Percentiles rank a stretch among this genome's conserved stretches.
These are phyloP conservation scores for Urocynchramus pylzowi DNA, from an alignment of 2,113 vertebrate species.

Conservation along the genomic window DNA sequence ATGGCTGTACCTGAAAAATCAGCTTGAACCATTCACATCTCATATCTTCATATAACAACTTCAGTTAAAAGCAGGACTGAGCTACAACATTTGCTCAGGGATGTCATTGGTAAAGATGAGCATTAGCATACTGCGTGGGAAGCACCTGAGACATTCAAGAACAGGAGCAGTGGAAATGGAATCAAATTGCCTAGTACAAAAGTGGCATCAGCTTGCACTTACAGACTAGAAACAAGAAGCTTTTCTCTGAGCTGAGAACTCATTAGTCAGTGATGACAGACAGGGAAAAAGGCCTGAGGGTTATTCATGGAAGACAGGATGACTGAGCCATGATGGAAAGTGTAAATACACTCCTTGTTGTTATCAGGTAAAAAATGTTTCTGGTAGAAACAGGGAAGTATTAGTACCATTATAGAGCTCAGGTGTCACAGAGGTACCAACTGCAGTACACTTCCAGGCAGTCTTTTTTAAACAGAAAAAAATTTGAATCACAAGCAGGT, in stretches of 20 bases:
- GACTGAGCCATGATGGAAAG: neutral
- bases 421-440: neutral
- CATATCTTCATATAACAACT: neutral
- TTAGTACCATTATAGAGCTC: neutral
- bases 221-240: neutral
- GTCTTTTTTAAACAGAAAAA: neutral
- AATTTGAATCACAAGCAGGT: neutral
- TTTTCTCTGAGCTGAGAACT: neutral
- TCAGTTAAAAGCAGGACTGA: neutral
- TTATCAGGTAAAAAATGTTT: neutral
- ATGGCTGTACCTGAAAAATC: neutral
- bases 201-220: neutral
- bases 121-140: neutral
- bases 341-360: neutral
- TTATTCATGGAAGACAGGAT: neutral
- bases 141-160: neutral
- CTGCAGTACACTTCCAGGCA: neutral
- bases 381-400: neutral
- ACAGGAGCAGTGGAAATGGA: neutral
- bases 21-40: neutral
- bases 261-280: slow-evolving; percentile 15
- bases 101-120: neutral
- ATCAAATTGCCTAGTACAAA: neutral
- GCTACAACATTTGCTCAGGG: neutral
- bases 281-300: neutral